Percentiles rank a stretch among this genome's conserved stretches.
These are phyloP conservation scores for Papilio polytes DNA, from an alignment of 1,140 invertebrate genomes.

Conservation along the genomic window DNA sequence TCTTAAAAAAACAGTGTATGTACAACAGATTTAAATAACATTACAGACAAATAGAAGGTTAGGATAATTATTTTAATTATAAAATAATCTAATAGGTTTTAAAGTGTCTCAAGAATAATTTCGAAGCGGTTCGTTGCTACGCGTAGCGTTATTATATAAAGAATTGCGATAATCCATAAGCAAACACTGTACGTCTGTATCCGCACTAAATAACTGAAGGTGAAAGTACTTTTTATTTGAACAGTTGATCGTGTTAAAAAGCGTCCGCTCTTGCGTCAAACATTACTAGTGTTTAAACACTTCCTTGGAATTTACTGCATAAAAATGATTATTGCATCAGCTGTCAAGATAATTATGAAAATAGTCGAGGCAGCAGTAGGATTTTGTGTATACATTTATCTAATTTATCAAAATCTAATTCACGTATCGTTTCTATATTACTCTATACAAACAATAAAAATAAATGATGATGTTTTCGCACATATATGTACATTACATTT, in stretches of 20 bases:
- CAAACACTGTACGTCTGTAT: constrained; percentile 50
- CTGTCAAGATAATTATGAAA: not conserved
- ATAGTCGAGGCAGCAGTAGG: not conserved
- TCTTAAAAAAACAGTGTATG: not conserved
- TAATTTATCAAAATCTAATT: not conserved
- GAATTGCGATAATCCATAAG: constrained; percentile 60
- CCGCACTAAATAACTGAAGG: constrained; percentile 60
- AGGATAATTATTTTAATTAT: not conserved
- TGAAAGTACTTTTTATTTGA: constrained; percentile 75
- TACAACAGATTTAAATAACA: not conserved
- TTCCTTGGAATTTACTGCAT: not conserved
- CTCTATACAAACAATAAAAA: not conserved
- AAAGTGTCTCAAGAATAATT: not conserved
- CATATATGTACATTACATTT: not conserved
- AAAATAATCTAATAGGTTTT: not conserved
- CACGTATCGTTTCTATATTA: not conserved
- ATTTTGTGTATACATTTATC: not conserved
- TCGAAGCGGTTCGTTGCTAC: not conserved
- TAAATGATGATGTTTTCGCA: not conserved
- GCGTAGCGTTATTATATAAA: not conserved
- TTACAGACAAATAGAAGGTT: not conserved
- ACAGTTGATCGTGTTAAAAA: constrained; percentile 68
- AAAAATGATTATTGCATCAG: not conserved
- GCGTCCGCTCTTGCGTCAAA: constrained; percentile 67
- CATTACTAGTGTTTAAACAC: constrained; percentile 46